These are phyloP conservation scores for Semibalanus balanoides DNA, from an alignment of 1,140 invertebrate species.

Conservation along the genomic window DNA sequence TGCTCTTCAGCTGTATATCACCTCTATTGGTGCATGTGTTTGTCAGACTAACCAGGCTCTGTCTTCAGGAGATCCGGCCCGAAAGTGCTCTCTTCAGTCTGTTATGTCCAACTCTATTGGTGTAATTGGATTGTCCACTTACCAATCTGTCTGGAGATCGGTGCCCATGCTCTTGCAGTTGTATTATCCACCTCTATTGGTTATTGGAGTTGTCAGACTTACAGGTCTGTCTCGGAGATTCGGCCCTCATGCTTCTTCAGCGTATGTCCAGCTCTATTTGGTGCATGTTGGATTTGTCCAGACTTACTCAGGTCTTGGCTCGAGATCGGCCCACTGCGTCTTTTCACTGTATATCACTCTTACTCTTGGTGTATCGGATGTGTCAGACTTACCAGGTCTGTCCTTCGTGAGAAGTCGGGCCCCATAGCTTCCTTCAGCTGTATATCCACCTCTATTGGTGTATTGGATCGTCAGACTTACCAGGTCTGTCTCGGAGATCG, in stretches of 20 bases:
- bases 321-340: slow-evolving; percentile 88
- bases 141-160: too few relatives aligned
- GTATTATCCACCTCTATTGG: too few relatives aligned
- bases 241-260: slow-evolving; percentile 61
- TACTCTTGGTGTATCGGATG: too few relatives aligned
- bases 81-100: too few relatives aligned
- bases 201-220: too few relatives aligned
- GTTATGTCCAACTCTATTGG: slow-evolving; percentile 57
- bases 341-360: slow-evolving; percentile 59
- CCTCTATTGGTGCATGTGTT: too few relatives aligned
- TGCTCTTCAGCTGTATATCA: slow-evolving; percentile 76
- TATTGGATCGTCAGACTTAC: slow-evolving; percentile 33
- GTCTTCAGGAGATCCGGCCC: too few relatives aligned
- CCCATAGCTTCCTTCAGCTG: slow-evolving; percentile 79
- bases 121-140: too few relatives aligned
- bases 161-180: too few relatives aligned
- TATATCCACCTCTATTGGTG: slow-evolving; percentile 51
- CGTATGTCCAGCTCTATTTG: slow-evolving; percentile 52
- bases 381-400: slow-evolving; percentile 85
- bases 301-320: slow-evolving; percentile 72
- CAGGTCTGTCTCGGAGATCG: slow-evolving; percentile 90
- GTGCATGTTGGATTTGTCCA: neutral
- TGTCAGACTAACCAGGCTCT: too few relatives aligned
- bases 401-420: slow-evolving; percentile 60
- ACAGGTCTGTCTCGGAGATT: slow-evolving; percentile 83